These are phyloP conservation scores for Melieria omissa DNA, from an alignment of 2,888 invertebrate species.

Conservation along the genomic window DNA sequence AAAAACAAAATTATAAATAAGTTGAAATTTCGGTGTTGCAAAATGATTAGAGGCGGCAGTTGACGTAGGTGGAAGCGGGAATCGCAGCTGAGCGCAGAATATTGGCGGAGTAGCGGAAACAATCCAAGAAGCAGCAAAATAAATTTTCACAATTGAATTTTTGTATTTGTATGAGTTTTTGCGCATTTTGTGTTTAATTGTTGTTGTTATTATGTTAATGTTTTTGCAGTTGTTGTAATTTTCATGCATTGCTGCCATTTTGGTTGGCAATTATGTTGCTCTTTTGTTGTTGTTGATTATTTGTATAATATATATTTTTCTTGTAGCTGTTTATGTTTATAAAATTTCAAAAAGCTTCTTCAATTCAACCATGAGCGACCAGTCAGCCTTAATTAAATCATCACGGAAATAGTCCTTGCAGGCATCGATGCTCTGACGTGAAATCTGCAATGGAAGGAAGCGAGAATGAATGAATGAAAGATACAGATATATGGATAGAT, in stretches of 20 bases:
- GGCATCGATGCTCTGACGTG: constrained; percentile 97
- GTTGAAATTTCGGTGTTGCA: too few relatives aligned
- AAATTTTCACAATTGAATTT: too few relatives aligned
- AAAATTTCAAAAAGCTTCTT: constrained; percentile 97
- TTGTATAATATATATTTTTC: constrained; percentile 23
- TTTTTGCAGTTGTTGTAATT: constrained; percentile 16
- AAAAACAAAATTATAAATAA: too few relatives aligned
- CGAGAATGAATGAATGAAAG: too few relatives aligned
- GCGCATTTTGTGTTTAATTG: too few relatives aligned
- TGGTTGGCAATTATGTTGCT: constrained; percentile 18
- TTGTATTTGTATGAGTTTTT: too few relatives aligned
- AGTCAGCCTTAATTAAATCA: constrained; percentile 95
- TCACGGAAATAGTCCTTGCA: constrained; percentile 99
- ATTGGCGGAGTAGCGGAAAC: too few relatives aligned
- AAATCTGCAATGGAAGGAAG: constrained; percentile 75
- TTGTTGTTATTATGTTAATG: constrained; percentile 8
- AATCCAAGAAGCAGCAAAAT: too few relatives aligned
- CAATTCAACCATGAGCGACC: constrained; percentile 98
- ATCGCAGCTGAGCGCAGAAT: too few relatives aligned
- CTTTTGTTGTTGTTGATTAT: constrained; percentile 22
- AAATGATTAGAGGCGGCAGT: too few relatives aligned
- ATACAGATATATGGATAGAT: too few relatives aligned
- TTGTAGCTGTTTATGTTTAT: constrained; percentile 68
- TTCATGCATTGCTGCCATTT: constrained; percentile 9
- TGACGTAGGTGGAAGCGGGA: too few relatives aligned